Percentiles rank a stretch among this genome's conserved stretches.
These are phyloP conservation scores for Nebria brevicollis DNA, from an alignment of 2,888 invertebrate genomes.

Conservation along the genomic window DNA sequence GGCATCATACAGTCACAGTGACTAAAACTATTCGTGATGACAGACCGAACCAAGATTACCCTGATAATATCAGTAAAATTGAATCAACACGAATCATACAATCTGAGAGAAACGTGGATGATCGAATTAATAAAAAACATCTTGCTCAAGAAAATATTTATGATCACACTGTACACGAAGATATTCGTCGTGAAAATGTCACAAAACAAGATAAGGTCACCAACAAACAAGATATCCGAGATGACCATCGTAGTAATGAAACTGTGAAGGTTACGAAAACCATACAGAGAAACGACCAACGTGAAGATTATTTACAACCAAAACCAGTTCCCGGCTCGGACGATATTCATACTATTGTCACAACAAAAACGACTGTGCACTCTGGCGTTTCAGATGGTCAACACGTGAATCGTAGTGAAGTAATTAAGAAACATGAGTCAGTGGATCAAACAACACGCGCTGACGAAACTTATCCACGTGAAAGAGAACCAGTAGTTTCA, in stretches of 20 bases:
- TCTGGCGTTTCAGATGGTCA: slow-evolving; percentile 28
- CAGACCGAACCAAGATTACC: slow-evolving; percentile 15
- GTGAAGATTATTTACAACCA: slow-evolving; percentile 47
- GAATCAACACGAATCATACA: slow-evolving; percentile 17
- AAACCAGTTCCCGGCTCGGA: slow-evolving; percentile 52
- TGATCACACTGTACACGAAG: slow-evolving; percentile 32
- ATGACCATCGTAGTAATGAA: slow-evolving; percentile 52
- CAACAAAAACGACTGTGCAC: slow-evolving; percentile 48
- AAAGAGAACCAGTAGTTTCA: slow-evolving; percentile 50
- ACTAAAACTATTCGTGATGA: slow-evolving; percentile 38
- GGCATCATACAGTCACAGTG: slow-evolving; percentile 32
- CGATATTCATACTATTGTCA: slow-evolving; percentile 44
- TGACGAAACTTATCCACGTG: slow-evolving; percentile 30
- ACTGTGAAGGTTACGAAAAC: slow-evolving; percentile 49
- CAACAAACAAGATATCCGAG: slow-evolving; percentile 47
- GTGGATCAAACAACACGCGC: slow-evolving; percentile 50
- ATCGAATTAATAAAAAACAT: slow-evolving; percentile 34
- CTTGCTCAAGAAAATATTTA: slow-evolving; percentile 39
- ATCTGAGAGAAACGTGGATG: slow-evolving; percentile 26
- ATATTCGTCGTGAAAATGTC: slow-evolving; percentile 33
- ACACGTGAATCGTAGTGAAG: neutral
- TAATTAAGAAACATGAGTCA: slow-evolving; percentile 7
- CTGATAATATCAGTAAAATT: slow-evolving; percentile 7
- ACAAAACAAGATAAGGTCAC: slow-evolving; percentile 37
- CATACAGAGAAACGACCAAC: slow-evolving; percentile 39